These are phyloP conservation scores for Coregonus clupeaformis DNA, from an alignment of 2,113 vertebrate species.

Conservation along the genomic window DNA sequence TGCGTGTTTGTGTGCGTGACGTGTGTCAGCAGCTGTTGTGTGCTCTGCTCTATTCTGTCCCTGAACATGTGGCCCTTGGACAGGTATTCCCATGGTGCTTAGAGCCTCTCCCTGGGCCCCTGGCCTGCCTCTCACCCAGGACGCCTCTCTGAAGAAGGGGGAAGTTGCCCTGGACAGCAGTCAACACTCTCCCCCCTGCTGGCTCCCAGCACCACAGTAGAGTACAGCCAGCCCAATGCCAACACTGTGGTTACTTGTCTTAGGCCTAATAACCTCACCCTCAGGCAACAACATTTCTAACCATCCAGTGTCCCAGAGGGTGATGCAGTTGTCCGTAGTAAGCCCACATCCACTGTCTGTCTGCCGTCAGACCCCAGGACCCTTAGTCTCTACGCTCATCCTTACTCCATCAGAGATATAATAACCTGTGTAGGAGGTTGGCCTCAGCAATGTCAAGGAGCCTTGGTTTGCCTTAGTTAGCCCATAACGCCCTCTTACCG, in stretches of 20 bases:
- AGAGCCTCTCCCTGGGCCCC: background rate
- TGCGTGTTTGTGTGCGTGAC: too few relatives aligned
- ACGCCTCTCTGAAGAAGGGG: background rate
- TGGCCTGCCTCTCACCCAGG: background rate
- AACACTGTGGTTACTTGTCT: background rate
- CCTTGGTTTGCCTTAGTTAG: constrained; percentile 3
- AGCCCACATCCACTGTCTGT: constrained; percentile 12
- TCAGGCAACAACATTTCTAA: background rate
- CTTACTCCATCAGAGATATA: too few relatives aligned
- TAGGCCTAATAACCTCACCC: background rate
- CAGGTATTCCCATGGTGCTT: background rate
- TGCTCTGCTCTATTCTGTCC: background rate
- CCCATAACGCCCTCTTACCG: background rate
- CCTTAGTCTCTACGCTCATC: too few relatives aligned
- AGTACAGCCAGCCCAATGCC: background rate
- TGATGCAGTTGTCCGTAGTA: constrained; percentile 24
- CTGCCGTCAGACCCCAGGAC: constrained; percentile 14
- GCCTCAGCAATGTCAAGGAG: constrained; percentile 1
- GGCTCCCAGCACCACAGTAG: background rate
- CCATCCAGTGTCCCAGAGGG: constrained; percentile 30
- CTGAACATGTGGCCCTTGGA: constrained; percentile 3
- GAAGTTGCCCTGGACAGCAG: too few relatives aligned
- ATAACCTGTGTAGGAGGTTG: background rate
- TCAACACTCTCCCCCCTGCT: background rate
- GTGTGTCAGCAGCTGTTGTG: background rate